Evolutionary conservation across 1,140 invertebrate species (phyloP), one percentile per base, ranked within the genome.

Genomic region (Hycleus cichorii): DNA sequence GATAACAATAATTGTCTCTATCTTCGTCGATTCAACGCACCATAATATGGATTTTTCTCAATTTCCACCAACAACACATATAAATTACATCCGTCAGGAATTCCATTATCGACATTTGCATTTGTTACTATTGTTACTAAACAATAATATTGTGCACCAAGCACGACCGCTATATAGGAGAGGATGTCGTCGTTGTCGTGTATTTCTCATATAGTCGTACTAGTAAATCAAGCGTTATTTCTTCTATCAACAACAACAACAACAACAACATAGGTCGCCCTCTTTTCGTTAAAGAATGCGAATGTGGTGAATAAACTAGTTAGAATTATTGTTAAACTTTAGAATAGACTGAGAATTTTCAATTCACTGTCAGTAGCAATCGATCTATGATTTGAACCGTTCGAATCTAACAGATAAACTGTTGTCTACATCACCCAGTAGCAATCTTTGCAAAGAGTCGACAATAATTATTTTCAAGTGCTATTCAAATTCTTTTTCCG

Each of bases 51-150:
- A 32, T 32, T 32, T 32, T 32, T 32, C 32, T 32, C 32, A 4
- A 32, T 32, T 32, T 32, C 32, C 32, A 32, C 58, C 47, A 12
- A 18, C 39, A n/a, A 40, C 45, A 45, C 32, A 51, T 58, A 58
- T 58, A 58, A 58, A 58, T 58, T 51, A 60, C 49, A 53, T 60
- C 48, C 43, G 39, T 48, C 39, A 39, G 53, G 59, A 60, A 60
- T 59, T 57, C 59, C 51, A 49, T 56, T 57, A 60, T 60, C 59
- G 59, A 60, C 59, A 57, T 60, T 60, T 57, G 59, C 59, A 60
- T 60, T 57, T 60, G 57, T 60, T 60, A 60, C 59, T 57, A 57
- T 60, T 60, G 59, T 60, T 60, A 57, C 59, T 52, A 52, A 57
- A 60, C 59, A 60, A 60, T 57, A 60, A 60, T 60, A 57, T 51